A percentile compares a stretch with the other conserved stretches of the same genome.
Evolutionary conservation across 2,113 vertebrate genomes (phyloP).

Genomic region (Cichladusa arquata): DNA sequence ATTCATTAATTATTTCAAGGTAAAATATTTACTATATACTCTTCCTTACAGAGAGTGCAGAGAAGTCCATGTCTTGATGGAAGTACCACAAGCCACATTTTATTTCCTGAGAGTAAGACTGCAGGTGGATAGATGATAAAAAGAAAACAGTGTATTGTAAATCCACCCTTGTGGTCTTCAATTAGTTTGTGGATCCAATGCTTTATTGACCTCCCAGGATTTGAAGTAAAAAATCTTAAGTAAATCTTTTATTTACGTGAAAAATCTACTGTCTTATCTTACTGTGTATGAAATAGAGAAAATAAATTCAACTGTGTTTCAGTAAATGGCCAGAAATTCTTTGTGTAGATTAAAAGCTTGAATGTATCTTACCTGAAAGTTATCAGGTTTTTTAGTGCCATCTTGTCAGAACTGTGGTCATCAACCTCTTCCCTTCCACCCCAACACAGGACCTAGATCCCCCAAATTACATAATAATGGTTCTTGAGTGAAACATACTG

Average conservation of each 20-base stretch:
- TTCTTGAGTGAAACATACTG: rapidly evolving
- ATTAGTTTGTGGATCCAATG: background rate
- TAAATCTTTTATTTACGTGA: background rate
- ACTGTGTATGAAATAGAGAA: background rate
- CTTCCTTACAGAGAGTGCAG: background rate
- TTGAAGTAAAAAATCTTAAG: background rate
- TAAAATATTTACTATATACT: background rate
- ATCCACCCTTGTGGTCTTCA: background rate
- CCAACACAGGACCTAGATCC: background rate
- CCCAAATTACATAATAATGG: background rate
- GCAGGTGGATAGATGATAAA: background rate
- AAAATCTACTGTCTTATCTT: background rate
- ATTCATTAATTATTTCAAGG: background rate
- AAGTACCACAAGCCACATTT: background rate
- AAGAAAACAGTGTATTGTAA: background rate
- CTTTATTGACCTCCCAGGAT: background rate
- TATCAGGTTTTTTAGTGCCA: background rate
- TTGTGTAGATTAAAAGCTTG: background rate
- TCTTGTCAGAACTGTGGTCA: background rate
- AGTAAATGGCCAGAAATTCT: background rate
- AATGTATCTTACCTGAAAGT: background rate
- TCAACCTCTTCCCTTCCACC: background rate
- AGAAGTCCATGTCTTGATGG: background rate
- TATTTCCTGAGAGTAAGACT: background rate
- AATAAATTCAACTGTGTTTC: background rate